A percentile compares a stretch with the other conserved stretches of the same genome.
Conservation (phyloP, 2,888 invertebrate genomes). For the Mythimna lalbum region DNA sequence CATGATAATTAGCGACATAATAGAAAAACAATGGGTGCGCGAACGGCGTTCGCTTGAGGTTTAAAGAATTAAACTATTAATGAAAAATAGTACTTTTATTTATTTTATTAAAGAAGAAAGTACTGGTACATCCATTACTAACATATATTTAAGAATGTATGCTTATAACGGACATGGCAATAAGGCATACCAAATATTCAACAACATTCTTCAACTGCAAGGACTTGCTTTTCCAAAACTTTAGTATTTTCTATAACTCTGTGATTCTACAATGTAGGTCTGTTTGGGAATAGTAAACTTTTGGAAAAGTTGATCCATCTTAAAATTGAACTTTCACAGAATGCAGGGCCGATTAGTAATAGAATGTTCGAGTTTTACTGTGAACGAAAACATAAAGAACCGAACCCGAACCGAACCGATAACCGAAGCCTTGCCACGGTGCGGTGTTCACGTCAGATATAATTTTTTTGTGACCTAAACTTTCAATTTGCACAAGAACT, state of each 20-base stretch:
- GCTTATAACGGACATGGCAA: neutral
- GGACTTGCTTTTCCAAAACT: neutral
- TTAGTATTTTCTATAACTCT: neutral
- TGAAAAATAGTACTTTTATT: too few relatives aligned
- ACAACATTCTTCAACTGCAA: neutral
- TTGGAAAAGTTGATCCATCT: neutral
- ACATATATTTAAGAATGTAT: too few relatives aligned
- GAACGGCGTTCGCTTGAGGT: too few relatives aligned
- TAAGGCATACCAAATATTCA: neutral
- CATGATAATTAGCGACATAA: too few relatives aligned
- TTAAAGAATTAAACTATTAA: too few relatives aligned
- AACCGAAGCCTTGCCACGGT: conserved; percentile 37
- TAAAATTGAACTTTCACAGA: neutral
- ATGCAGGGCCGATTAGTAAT: neutral
- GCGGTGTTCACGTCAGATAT: conserved; percentile 23
- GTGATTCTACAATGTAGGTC: neutral
- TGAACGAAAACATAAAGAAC: conserved; percentile 12
- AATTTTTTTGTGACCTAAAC: neutral
- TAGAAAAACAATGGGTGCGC: too few relatives aligned
- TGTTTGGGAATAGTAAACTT: neutral
- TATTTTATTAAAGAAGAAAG: too few relatives aligned
- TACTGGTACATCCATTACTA: too few relatives aligned
- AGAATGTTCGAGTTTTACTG: conserved; percentile 4
- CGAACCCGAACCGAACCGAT: neutral
- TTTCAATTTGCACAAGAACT: neutral